A percentile compares a stretch with the other conserved stretches of the same genome.
Evolutionary conservation across 2,113 vertebrate species (phyloP).

Genomic region (Scolopax mira): DNA sequence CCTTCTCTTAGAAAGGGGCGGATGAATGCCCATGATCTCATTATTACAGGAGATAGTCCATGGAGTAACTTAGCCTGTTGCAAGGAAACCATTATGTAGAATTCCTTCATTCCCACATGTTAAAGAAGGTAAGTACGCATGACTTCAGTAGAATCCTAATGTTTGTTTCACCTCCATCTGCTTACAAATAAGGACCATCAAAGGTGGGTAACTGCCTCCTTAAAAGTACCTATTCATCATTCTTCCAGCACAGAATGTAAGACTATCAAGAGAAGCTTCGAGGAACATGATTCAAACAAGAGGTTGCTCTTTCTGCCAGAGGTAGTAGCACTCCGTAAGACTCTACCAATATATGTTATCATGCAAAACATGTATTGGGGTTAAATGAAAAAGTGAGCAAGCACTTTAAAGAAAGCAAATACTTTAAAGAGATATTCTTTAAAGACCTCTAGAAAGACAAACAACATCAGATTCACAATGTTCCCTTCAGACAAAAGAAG

Average conservation of each 20-base stretch:
- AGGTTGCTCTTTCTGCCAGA: not conserved
- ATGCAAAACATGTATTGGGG: not conserved
- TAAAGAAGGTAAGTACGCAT: not conserved
- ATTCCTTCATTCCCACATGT: not conserved
- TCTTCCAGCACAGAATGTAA: not conserved
- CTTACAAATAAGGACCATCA: not conserved
- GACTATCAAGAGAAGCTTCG: not conserved
- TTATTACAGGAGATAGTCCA: not conserved
- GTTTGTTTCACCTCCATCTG: not conserved
- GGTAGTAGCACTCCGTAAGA: not conserved
- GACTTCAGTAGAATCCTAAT: not conserved
- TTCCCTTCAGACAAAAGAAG: not conserved
- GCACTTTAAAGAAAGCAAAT: not conserved
- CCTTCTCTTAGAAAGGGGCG: not conserved
- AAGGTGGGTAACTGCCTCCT: not conserved
- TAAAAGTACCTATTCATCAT: not conserved
- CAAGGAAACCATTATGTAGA: not conserved
- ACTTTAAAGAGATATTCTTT: not conserved
- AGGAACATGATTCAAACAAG: not conserved
- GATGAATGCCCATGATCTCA: not conserved
- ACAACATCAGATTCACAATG: not conserved
- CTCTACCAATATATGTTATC: too few relatives aligned
- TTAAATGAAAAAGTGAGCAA: not conserved
- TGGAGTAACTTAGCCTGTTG: not conserved
- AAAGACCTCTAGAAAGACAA: not conserved